Evolutionary conservation across 2,888 invertebrate genomes (phyloP).

Genomic region (Drosophila ustulata): DNA sequence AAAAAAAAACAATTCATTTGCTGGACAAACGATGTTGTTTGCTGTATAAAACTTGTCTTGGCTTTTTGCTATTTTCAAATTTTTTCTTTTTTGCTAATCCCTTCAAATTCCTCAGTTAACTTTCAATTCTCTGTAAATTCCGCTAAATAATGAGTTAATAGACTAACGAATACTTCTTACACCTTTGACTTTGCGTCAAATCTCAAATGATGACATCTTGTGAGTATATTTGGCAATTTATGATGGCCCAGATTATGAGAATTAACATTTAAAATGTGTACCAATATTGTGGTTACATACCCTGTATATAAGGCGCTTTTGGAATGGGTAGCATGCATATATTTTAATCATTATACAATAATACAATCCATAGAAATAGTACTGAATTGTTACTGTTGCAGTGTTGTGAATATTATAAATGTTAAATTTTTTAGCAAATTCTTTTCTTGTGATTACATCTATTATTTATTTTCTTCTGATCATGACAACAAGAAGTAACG

Average conservation of each 20-base stretch:
- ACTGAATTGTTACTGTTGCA: no score
- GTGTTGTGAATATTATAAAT: no score
- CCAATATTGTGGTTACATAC: slow-evolving; percentile 10
- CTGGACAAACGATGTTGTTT: slow-evolving; percentile 42
- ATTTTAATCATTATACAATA: no score
- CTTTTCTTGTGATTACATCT: no score
- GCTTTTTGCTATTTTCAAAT: background rate
- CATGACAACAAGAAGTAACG: no score
- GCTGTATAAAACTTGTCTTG: slow-evolving; percentile 22
- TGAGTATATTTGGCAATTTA: slow-evolving; percentile 19
- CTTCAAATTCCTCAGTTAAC: slow-evolving; percentile 46
- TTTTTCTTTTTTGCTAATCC: slow-evolving; percentile 16
- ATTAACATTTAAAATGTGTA: slow-evolving; percentile 15
- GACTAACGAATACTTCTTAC: slow-evolving; percentile 4
- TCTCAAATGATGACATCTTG: slow-evolving; percentile 22
- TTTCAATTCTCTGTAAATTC: slow-evolving; percentile 7
- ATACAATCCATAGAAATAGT: no score
- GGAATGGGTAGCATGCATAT: background rate
- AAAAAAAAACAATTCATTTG: slow-evolving; percentile 22
- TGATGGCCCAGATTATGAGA: slow-evolving; percentile 7
- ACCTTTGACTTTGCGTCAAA: slow-evolving; percentile 11
- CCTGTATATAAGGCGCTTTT: background rate
- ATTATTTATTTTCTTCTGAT: no score
- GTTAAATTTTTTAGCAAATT: no score
- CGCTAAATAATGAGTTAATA: slow-evolving; percentile 5